Percentiles rank a stretch among this genome's conserved stretches.
phyloP scores from a whole-genome alignment of 2,113 vertebrate species.

The Isichthys henryi region DNA sequence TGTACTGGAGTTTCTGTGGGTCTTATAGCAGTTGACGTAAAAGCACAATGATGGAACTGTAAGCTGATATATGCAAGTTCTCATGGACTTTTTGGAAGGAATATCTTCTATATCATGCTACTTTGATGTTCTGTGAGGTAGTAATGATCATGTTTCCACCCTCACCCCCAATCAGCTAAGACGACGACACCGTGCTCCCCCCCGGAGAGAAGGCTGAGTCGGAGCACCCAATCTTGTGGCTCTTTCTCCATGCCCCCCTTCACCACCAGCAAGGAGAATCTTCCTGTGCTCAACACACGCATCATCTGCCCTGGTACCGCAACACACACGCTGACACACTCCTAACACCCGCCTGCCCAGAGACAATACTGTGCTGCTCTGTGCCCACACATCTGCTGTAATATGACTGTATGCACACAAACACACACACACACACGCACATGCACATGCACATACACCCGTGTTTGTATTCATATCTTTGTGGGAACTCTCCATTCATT shows the following conservation, averaged over 20 bases:
- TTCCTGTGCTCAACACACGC: conserved; percentile 94
- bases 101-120: background rate
- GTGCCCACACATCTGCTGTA: too few species aligned
- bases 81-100: background rate
- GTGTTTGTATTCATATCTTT: too few species aligned
- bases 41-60: background rate
- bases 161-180: conserved; percentile 57
- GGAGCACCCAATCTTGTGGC: conserved; percentile 72
- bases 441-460: too few species aligned
- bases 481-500: too few species aligned
- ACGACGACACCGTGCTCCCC: conserved; percentile 66
- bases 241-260: conserved; percentile 73
- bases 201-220: conserved; percentile 69
- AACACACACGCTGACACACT: background rate
- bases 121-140: background rate
- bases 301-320: conserved; percentile 94
- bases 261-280: conserved; percentile 87
- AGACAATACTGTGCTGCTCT: background rate
- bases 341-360: background rate
- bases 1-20: too few species aligned
- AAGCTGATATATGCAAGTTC: background rate
- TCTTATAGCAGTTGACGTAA: background rate
- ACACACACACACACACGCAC: too few species aligned
- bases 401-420: too few species aligned
- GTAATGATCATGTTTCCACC: conserved; percentile 7